Evolutionary conservation across 1,140 invertebrate species (phyloP), one percentile per base, ranked within the genome.

Genomic region (Microplitis demolitor): DNA sequence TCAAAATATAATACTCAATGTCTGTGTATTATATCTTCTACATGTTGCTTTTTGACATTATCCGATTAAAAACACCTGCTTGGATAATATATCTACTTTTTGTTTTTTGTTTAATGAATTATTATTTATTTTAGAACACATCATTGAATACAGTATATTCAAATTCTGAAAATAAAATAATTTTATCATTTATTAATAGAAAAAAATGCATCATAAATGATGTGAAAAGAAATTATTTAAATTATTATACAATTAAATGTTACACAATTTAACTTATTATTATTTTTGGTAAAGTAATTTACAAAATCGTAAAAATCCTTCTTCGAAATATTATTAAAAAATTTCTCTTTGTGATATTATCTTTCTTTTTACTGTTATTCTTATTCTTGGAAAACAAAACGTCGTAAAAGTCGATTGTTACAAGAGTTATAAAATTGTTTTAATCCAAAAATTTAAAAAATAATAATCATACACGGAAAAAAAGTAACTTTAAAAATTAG

Each of bases 281-380:
- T 56, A 56, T 56, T 31, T 60, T 24, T 31, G 58, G 24, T 5
- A 8, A 4, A 33, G 58, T 16, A 63, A 37, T 63, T 63, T 63
- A 6, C 6, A 4, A 39, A 39, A 63, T 63, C 61, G 35, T 63
- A 63, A 63, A 61, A 37, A 39, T 63, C 61, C 34, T 63, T 63
- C 61, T 63, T n/a, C 61, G 61, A 63, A 63, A 63, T n/a, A 14
- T 6, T 35, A 33, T 37, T 2, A 61, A 61, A 37, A 63, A 37
- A 39, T 63, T 63, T 39, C 61, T 63, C 14, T 37, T 37, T 16
- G 34, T 37, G 31, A 63, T 63, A 37, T 14, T 45, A 33, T 54
- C 61, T 63, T 63, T 61, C 58, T 61, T 37, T 61, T 61, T 33
- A 33, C 3, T 61, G 6, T n/a, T 60, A 31, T 35, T 6, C 35